Evolutionary conservation across 2,888 invertebrate genomes (phyloP).

Genomic region (Stenchaetothrips biformis): DNA sequence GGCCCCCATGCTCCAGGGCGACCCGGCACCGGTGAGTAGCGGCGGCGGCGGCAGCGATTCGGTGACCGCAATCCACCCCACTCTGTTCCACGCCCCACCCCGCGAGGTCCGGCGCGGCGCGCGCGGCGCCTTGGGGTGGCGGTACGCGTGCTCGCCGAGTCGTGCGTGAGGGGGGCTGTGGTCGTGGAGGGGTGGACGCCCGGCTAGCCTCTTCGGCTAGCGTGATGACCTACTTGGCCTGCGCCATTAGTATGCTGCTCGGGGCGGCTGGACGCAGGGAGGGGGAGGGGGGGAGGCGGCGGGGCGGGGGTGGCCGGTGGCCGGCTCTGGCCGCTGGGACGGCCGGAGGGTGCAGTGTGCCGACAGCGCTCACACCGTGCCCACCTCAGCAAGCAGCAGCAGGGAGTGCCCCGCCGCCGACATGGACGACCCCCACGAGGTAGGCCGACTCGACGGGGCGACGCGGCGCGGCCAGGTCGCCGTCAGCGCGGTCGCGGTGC

Average conservation of each 20-base stretch:
- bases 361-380: too few species aligned
- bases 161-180: background rate
- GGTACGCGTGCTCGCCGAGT: background rate
- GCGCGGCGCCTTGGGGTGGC: background rate
- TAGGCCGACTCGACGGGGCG: background rate
- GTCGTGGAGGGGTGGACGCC: background rate
- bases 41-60: background rate
- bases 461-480: too few species aligned
- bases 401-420: background rate
- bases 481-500: too few species aligned
- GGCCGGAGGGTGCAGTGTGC: background rate
- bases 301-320: background rate
- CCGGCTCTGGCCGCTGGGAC: background rate
- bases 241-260: slow-evolving; percentile 2
- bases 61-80: slow-evolving; percentile 5
- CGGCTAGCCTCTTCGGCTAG: slow-evolving; percentile 17
- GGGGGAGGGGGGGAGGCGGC: background rate
- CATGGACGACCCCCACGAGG: slow-evolving; percentile 19
- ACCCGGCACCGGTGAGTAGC: background rate
- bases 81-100: background rate
- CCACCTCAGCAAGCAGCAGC: too few species aligned
- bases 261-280: too few species aligned
- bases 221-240: slow-evolving; percentile 20
- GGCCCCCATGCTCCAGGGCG: background rate
- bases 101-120: background rate